Conservation (phyloP, 1,140 invertebrate species). For the Schlechtendalia chinensis region DNA sequence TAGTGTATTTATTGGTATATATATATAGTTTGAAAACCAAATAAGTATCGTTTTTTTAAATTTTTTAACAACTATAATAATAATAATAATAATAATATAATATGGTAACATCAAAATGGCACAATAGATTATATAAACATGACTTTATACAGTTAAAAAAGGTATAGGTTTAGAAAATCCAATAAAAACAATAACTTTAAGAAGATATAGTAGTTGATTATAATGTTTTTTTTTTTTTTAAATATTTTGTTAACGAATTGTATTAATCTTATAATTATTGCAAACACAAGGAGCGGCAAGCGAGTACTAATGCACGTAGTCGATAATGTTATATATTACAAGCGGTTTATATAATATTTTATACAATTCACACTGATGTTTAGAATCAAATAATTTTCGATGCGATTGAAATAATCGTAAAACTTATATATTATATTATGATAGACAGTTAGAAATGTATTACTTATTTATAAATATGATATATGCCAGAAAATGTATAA, state of each 20-base stretch:
- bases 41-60: background rate
- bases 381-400: background rate
- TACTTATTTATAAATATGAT: too few species aligned
- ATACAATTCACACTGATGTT: background rate
- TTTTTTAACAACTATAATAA: background rate
- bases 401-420: too few species aligned
- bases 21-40: conserved; percentile 10
- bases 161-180: background rate
- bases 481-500: background rate
- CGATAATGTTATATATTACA: background rate
- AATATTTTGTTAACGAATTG: conserved; percentile 19
- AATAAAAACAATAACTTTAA: conserved; percentile 6
- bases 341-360: background rate
- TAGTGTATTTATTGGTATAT: too few species aligned
- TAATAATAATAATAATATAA: conserved; percentile 13
- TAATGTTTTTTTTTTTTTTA: background rate
- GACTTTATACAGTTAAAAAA: conserved; percentile 29
- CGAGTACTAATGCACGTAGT: background rate
- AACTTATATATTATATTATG: background rate
- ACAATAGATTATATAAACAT: conserved; percentile 33
- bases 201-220: background rate
- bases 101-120: conserved; percentile 40
- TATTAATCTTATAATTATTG: background rate
- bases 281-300: conserved; percentile 17
- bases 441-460: background rate